Base-by-base conservation (phyloP, 2,888 invertebrate genomes). In the Rhabditoides inermis region DNA sequence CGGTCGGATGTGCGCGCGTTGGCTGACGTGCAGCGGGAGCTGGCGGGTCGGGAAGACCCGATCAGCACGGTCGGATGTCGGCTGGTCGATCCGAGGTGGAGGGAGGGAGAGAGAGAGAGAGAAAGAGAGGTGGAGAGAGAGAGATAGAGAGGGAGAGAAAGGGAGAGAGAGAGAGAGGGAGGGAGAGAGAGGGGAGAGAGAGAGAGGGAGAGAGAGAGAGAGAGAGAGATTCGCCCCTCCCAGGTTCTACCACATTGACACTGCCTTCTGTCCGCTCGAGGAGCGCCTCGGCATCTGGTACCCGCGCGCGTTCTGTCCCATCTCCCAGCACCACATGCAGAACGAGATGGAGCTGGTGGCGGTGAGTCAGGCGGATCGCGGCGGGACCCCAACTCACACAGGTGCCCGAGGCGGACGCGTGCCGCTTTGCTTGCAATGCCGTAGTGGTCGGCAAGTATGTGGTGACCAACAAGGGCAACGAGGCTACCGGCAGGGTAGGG, bases 231-330 rank as follows among this genome's bases (percentile, higher is more conserved):
- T 60, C 5, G 53, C 55, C 10, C 50, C 54, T 48, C 54, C 53
- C 41, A 67, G 71, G 15, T 75, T 72, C 56, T 75, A 75, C 53
- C 75, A 75, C 49, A 61, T 75, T 41, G 75, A 75, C 53, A 70
- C 71, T 2, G 69, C 69, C 28, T 71, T 75, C 50, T 75, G 75
- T 46, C 75, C 75, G n/a, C 52, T 75, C 3, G 59, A 54, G 36
- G 65, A 62, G 36, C 52, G 63, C n/a, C 41, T 69, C 6, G 75
- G 69, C 7, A 51, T 75, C 51, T 69, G 63, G 39, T 65, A 68
- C 36, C 66, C 62, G 26, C 47, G 61, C 39, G 75, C 73, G 3
- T 72, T 75, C 53, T 66, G 66, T 42, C 56, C 55, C 26, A 60
- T 66, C 10, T 61, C 72, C 4, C 63, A 63, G 35, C 61, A 71